A percentile compares a stretch with the other conserved stretches of the same genome.
These are phyloP conservation scores for Congeria kusceri DNA, from an alignment of 2,888 invertebrate genomes.

Conservation along the genomic window DNA sequence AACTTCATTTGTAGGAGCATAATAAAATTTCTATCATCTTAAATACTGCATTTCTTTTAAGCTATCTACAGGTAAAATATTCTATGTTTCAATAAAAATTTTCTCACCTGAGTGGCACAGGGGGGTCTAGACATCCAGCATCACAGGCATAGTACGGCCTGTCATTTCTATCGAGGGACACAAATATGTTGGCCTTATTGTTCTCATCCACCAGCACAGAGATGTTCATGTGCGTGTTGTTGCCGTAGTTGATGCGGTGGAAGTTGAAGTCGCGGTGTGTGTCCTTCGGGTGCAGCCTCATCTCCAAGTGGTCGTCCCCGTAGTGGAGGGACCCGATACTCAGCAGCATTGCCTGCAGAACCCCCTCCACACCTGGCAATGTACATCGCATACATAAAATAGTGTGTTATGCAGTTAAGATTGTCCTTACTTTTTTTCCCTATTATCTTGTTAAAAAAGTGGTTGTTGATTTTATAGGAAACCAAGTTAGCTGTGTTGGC, in stretches of 20 bases:
- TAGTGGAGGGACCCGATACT: conserved; percentile 95
- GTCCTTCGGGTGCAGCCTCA: conserved; percentile 94
- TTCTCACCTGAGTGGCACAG: conserved; percentile 87
- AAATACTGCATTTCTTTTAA: no score
- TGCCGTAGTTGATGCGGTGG: conserved; percentile 86
- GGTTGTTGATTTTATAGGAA: no score
- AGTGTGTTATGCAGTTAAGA: no score
- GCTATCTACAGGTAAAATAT: no score
- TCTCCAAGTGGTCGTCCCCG: conserved; percentile 95
- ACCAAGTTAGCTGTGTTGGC: no score
- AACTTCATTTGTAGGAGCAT: no score
- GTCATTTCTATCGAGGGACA: conserved; percentile 90
- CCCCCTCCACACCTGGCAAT: conserved; percentile 86
- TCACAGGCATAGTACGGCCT: conserved; percentile 94
- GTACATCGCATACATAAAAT: no score
- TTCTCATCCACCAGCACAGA: conserved; percentile 92
- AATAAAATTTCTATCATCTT: no score
- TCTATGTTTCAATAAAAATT: no score
- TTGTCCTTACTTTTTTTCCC: no score
- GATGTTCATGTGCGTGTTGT: conserved; percentile 94
- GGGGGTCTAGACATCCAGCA: conserved; percentile 95
- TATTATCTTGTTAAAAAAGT: no score
- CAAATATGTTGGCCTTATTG: conserved; percentile 84
- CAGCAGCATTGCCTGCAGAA: conserved; percentile 86
- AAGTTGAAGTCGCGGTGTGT: conserved; percentile 93